Evolutionary conservation across 2,888 invertebrate genomes (phyloP), one percentile per base, ranked within the genome.

Genomic region (Meliscaeva auricollis): DNA sequence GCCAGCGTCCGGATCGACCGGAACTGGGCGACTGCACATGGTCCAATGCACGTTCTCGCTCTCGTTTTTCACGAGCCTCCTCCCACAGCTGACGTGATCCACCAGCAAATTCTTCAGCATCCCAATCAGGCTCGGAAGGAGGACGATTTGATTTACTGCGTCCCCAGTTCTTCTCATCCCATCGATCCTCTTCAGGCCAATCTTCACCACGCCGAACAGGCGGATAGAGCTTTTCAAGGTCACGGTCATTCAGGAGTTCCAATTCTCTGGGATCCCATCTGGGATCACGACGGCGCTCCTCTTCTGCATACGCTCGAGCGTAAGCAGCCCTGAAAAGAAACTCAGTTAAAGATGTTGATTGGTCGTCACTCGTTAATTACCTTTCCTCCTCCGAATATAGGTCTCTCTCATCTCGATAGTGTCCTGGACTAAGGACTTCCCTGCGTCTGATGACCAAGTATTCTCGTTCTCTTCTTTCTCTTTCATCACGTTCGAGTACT

Each of bases 121-220:
- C 91, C 91, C 91, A 91, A 66, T 92, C 91, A 0, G 91, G 91
- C 75, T 91, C 91, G 0, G 91, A 91, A 2, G 90, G 88, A 0
- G 91, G 89, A 41, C 91, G 90, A 58, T 89, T 88, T 9, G 87
- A 48, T 74, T 78, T 32, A 48, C 56, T 22, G 62, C 87, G 64
- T 38, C 73, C 87, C 83, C 88, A 62, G 30, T 60, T 72, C n/a
- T 74, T 78, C 4, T 87, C 84, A 17, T 82, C 85, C 64, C 84
- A 78, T 17, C 85, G 73, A 1, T 87, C 83, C 7, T 87, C 85
- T 3, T 52, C 85, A 26, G 87, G 8, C 85, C 88, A 58, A 41
- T 87, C 87, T 30, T 91, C 90, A 0, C 89, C 89, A 0, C 90
- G 90, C 5, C 87, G 68, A 35, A 83, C 69, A 0, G 41, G 54